Percentiles rank a stretch among this genome's conserved stretches.
These are phyloP conservation scores for Leptodactylus fallax DNA, from an alignment of 2,797 vertebrate species.

Conservation along the genomic window DNA sequence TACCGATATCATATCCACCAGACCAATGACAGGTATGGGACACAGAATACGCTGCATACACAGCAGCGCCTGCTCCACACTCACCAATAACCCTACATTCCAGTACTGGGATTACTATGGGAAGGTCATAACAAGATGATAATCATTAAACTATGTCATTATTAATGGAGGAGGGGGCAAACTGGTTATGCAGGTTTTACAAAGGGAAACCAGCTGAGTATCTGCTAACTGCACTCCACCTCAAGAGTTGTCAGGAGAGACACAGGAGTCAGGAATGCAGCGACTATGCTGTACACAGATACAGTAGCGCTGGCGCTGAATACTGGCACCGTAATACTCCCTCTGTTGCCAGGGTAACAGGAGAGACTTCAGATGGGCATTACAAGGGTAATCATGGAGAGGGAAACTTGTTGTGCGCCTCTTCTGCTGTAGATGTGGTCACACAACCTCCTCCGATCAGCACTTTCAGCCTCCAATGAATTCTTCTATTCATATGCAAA, in stretches of 20 bases:
- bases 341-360: constrained; percentile 41
- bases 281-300: neutral
- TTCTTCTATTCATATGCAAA: constrained; percentile 40
- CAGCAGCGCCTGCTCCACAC: no score
- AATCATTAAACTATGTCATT: constrained; percentile 54
- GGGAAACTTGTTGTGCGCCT: neutral
- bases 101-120: constrained; percentile 14
- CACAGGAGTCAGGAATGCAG: constrained; percentile 15
- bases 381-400: no score
- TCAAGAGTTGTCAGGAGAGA: neutral
- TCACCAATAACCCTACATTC: neutral
- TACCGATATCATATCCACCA: no score
- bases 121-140: constrained; percentile 20
- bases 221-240: constrained; percentile 45
- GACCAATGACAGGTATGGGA: no score
- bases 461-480: constrained; percentile 5
- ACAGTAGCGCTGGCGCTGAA: neutral
- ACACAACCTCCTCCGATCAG: neutral
- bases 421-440: neutral
- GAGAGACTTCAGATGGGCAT: neutral
- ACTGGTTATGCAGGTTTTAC: constrained; percentile 57
- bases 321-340: neutral
- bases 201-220: constrained; percentile 55
- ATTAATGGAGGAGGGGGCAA: constrained; percentile 10
- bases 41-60: no score